phyloP scores from a whole-genome alignment of 2,888 invertebrate genomes.

The Ophioninae sp. region DNA sequence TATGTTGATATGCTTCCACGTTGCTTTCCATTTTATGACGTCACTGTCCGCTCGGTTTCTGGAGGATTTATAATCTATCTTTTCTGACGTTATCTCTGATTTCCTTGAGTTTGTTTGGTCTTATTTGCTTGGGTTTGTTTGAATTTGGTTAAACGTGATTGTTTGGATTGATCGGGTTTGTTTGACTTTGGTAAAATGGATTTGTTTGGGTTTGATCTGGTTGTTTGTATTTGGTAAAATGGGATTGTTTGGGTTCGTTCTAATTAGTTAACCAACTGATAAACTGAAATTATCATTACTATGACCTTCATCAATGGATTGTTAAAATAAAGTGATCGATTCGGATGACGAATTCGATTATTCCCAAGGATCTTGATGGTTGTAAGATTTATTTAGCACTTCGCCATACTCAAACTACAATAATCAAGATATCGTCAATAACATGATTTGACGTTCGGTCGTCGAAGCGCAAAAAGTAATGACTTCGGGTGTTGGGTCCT shows the following conservation, averaged over 20 bases:
- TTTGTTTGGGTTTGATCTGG: too few species aligned
- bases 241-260: too few species aligned
- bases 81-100: constrained; percentile 11
- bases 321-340: not conserved
- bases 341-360: not conserved
- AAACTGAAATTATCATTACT: not conserved
- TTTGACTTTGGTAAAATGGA: too few species aligned
- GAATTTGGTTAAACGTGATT: too few species aligned
- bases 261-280: not conserved
- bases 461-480: not conserved
- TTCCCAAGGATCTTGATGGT: not conserved
- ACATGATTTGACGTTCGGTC: not conserved
- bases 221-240: too few species aligned
- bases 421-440: not conserved
- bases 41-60: constrained; percentile 29
- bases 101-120: too few species aligned
- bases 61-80: constrained; percentile 37
- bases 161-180: too few species aligned
- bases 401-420: not conserved
- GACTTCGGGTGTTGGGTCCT: not conserved
- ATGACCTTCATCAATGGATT: not conserved
- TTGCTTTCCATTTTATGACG: constrained; percentile 40
- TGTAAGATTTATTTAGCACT: not conserved
- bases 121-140: too few species aligned
- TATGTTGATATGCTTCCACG: constrained; percentile 41